A percentile compares a stretch with the other conserved stretches of the same genome.
These are phyloP conservation scores for Sericinus montela DNA, from an alignment of 2,888 invertebrate species.

Conservation along the genomic window DNA sequence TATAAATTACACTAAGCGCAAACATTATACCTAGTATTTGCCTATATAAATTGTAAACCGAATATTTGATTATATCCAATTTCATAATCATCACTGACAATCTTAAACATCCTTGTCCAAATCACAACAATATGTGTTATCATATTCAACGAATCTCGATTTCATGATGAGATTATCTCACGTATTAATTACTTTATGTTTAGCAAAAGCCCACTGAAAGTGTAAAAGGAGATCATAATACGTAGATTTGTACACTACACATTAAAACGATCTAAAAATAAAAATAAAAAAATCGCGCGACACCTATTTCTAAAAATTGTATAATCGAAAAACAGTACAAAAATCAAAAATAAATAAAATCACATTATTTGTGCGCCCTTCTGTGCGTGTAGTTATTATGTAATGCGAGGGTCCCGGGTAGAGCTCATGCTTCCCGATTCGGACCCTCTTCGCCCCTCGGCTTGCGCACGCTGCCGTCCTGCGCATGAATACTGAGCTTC, in stretches of 20 bases:
- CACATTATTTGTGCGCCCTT: constrained; percentile 79
- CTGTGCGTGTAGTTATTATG: constrained; percentile 76
- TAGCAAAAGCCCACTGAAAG: constrained; percentile 45
- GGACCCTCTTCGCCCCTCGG: constrained; percentile 32
- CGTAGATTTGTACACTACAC: constrained; percentile 41
- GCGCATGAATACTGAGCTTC: constrained; percentile 22
- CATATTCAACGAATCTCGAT: neutral
- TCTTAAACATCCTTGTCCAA: neutral
- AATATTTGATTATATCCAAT: constrained; percentile 33
- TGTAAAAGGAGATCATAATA: constrained; percentile 35
- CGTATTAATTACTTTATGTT: constrained; percentile 13
- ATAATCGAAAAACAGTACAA: constrained; percentile 73
- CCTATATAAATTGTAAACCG: constrained; percentile 24
- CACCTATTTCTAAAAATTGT: constrained; percentile 68
- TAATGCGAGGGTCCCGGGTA: constrained; percentile 62
- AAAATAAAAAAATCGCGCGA: constrained; percentile 51
- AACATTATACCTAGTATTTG: constrained; percentile 11
- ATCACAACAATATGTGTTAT: neutral
- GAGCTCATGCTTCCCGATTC: constrained; percentile 43
- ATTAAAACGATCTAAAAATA: constrained; percentile 46
- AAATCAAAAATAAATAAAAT: constrained; percentile 69
- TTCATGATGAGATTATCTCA: constrained; percentile 15
- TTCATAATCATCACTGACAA: neutral
- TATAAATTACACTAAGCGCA: neutral
- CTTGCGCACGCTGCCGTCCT: constrained; percentile 32